Conservation (phyloP, 2,888 invertebrate species). For the Tuberolachnus salignus region DNA sequence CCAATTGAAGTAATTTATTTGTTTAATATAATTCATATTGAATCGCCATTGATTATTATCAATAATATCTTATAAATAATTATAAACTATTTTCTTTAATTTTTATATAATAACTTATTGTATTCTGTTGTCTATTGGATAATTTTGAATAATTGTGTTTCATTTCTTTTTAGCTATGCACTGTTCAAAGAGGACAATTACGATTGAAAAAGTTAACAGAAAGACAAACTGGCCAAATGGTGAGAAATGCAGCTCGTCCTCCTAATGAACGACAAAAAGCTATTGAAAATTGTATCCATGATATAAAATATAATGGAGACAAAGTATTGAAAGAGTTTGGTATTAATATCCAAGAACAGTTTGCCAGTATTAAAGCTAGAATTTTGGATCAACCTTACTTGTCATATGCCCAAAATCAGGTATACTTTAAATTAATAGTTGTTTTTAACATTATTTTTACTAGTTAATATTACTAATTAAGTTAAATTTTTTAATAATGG, state of each 20-base stretch:
- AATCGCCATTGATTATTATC: too few species aligned
- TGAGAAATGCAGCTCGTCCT: conserved; percentile 80
- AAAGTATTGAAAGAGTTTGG: conserved; percentile 80
- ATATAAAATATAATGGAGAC: conserved; percentile 63
- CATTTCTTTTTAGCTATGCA: conserved; percentile 67
- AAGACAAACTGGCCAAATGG: conserved; percentile 84
- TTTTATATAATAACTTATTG: too few species aligned
- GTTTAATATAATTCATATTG: too few species aligned
- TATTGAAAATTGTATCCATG: conserved; percentile 36
- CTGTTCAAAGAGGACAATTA: conserved; percentile 79
- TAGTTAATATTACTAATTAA: too few species aligned
- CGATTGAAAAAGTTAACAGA: conserved; percentile 81
- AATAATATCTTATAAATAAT: not conserved
- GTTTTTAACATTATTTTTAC: too few species aligned
- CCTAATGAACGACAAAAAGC: conserved; percentile 69
- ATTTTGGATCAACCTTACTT: conserved; percentile 79
- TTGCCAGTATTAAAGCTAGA: conserved; percentile 79
- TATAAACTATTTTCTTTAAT: too few species aligned
- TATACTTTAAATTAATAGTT: too few species aligned
- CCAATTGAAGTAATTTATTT: conserved; percentile 79
- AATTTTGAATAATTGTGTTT: not conserved
- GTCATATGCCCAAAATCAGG: conserved; percentile 66
- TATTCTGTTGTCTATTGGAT: too few species aligned
- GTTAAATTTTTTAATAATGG: too few species aligned
- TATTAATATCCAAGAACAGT: conserved; percentile 74